Evolutionary conservation across 2,888 invertebrate genomes (phyloP).

Genomic region (Ochropleura leucogaster): DNA sequence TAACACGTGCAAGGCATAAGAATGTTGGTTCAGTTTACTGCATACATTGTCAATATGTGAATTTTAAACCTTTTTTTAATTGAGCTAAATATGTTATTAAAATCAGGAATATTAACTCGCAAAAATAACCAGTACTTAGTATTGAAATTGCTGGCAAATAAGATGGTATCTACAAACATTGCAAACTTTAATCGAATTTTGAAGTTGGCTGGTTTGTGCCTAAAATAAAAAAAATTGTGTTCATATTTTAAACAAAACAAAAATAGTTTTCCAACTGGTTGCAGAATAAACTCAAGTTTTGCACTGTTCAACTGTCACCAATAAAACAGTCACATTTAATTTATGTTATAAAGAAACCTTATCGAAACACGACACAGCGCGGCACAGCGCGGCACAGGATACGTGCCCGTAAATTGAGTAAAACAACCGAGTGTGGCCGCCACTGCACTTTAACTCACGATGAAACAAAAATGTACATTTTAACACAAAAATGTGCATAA

Average conservation of each 20-base stretch:
- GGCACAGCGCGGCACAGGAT: constrained; percentile 11
- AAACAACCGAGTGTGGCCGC: constrained; percentile 42
- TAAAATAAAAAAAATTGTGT: neutral
- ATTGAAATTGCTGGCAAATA: neutral
- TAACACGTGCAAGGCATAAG: too few relatives aligned
- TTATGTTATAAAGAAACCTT: constrained; percentile 39
- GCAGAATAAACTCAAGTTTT: neutral
- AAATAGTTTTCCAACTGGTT: neutral
- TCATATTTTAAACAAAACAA: neutral
- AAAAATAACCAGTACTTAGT: neutral
- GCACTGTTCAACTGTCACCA: constrained; percentile 11
- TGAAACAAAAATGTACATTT: constrained; percentile 65
- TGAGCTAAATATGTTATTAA: neutral
- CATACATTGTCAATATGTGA: too few relatives aligned
- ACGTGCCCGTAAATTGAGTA: constrained; percentile 50
- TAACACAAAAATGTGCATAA: constrained; percentile 70
- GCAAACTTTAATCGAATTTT: neutral
- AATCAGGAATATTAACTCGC: neutral
- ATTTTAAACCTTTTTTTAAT: neutral
- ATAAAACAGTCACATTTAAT: constrained; percentile 26
- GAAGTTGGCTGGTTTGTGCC: too few relatives aligned
- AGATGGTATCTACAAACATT: neutral
- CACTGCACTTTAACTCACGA: constrained; percentile 53
- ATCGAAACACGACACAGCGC: constrained; percentile 29
- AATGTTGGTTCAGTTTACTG: too few relatives aligned